These are phyloP conservation scores for Lasioglossum oenotherae DNA, from an alignment of 2,888 invertebrate genomes.

Conservation along the genomic window DNA sequence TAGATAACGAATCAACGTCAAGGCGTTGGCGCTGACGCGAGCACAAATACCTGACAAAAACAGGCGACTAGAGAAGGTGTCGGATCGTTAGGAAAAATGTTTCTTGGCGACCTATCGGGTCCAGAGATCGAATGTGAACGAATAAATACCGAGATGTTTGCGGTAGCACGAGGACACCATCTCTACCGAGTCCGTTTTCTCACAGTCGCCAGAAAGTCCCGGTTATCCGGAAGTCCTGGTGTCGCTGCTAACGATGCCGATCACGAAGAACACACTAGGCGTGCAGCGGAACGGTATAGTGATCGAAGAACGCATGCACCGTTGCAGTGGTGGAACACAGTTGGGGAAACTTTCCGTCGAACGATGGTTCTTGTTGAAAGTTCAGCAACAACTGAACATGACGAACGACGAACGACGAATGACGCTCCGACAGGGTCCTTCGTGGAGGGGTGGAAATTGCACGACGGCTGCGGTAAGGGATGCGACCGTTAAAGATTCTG, in stretches of 20 bases:
- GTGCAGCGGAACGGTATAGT: not conserved
- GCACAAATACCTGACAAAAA: not conserved
- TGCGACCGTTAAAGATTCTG: constrained; percentile 48
- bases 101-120: not conserved
- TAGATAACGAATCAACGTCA: not conserved
- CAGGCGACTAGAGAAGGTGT: not conserved
- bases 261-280: constrained; percentile 41
- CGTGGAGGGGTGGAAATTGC: not conserved
- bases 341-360: not conserved
- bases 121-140: not conserved
- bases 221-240: constrained; percentile 20
- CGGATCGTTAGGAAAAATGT: not conserved
- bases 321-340: not conserved
- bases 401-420: not conserved
- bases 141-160: constrained; percentile 16
- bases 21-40: not conserved
- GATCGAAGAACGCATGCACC: not conserved
- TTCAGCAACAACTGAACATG: constrained; percentile 15
- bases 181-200: not conserved
- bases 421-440: not conserved
- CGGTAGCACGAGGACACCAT: constrained; percentile 37
- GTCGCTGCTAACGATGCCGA: constrained; percentile 32
- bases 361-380: not conserved
- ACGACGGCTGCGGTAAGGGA: constrained; percentile 2
- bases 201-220: not conserved